Conservation (phyloP, 2,797 vertebrate genomes). For the Enteromius afrohamiltoni region DNA sequence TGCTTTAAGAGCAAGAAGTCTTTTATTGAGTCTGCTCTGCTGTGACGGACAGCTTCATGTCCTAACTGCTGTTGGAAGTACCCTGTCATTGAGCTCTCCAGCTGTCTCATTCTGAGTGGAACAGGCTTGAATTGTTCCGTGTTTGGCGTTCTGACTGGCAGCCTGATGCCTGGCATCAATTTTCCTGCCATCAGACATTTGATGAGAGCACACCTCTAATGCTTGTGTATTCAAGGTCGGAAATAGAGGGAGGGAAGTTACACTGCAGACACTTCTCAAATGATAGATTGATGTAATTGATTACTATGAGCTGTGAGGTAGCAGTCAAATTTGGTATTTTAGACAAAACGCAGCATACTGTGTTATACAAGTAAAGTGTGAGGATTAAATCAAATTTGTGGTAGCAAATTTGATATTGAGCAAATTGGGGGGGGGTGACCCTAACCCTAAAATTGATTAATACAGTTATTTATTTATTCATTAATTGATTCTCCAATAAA, state of each 20-base stretch:
- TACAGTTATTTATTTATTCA: too few relatives aligned
- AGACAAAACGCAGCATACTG: background rate
- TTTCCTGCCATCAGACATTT: conserved; percentile 22
- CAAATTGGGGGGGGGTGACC: background rate
- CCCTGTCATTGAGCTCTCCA: background rate
- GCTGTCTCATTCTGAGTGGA: background rate
- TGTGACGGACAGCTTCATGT: conserved; percentile 5
- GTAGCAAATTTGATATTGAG: too few relatives aligned
- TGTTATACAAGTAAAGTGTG: conserved; percentile 20
- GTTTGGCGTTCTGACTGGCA: conserved; percentile 18
- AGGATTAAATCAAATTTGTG: conserved; percentile 22
- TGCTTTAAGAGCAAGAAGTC: background rate
- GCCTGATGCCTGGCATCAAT: conserved; percentile 9
- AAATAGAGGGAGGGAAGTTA: background rate
- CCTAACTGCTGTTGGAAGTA: background rate
- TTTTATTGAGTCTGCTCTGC: background rate
- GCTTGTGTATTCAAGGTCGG: background rate
- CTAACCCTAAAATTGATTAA: too few relatives aligned
- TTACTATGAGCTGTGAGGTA: background rate
- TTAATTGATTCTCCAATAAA: too few relatives aligned
- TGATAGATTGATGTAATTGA: background rate
- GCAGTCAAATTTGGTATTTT: background rate
- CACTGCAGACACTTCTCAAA: conserved; percentile 5
- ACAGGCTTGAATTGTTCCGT: background rate
- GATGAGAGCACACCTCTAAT: background rate